phyloP scores from a whole-genome alignment of 1,140 invertebrate genomes.

The Aphidius gifuensis region DNA sequence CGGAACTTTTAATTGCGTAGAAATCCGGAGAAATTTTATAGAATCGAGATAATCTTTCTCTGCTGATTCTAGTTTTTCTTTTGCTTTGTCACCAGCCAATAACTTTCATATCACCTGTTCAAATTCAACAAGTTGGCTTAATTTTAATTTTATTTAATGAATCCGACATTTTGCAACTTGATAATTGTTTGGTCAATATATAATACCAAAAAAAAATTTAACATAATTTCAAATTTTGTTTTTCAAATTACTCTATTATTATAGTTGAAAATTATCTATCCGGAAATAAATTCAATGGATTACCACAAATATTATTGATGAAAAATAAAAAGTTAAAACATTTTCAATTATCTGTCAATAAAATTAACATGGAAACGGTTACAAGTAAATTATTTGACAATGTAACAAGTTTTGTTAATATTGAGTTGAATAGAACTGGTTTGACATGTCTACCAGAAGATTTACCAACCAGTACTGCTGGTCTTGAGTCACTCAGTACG shows the following conservation, averaged over 20 bases:
- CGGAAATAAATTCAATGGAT: slow-evolving; percentile 57
- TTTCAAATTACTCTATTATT: slow-evolving; percentile 55
- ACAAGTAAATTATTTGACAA: slow-evolving; percentile 59
- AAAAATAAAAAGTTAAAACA: slow-evolving; percentile 9
- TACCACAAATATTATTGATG: slow-evolving; percentile 60
- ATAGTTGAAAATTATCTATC: slow-evolving; percentile 60
- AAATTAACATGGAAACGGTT: slow-evolving; percentile 55
- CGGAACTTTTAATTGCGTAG: too few relatives aligned
- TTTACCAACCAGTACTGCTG: slow-evolving; percentile 57
- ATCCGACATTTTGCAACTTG: slow-evolving; percentile 59
- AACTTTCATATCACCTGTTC: too few relatives aligned
- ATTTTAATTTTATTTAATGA: too few relatives aligned
- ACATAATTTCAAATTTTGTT: slow-evolving; percentile 59
- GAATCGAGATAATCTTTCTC: too few relatives aligned
- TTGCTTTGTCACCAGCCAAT: too few relatives aligned
- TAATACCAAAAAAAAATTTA: slow-evolving; percentile 62
- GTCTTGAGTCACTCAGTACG: slow-evolving; percentile 58
- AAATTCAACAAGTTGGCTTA: too few relatives aligned
- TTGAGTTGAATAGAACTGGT: slow-evolving; percentile 55
- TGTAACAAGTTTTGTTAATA: slow-evolving; percentile 54
- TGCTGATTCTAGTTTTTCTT: too few relatives aligned
- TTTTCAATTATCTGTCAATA: slow-evolving; percentile 42
- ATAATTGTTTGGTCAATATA: slow-evolving; percentile 58
- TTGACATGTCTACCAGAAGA: slow-evolving; percentile 58
- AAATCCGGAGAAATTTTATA: too few relatives aligned